Base-by-base conservation (phyloP, 23 tunicate species). In the Diplosoma virens region DNA sequence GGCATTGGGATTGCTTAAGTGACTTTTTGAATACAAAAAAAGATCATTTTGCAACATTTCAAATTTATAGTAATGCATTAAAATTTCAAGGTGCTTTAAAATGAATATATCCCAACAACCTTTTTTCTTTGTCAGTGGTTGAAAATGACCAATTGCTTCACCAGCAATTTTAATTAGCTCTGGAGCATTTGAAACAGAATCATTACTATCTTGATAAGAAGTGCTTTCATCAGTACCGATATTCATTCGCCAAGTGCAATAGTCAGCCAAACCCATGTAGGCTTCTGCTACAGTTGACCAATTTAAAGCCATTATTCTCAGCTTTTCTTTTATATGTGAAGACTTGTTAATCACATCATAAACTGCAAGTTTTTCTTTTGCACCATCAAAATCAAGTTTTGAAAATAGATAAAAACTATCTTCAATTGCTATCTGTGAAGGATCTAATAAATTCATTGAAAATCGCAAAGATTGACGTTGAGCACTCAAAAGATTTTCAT, bases 1-100 rank as follows among this genome's bases (percentile, higher is more conserved):
- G n/a, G 89, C 89, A 77, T 84, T 84, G 47, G 89, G 89, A 56
- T 84, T 84, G 28, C 66, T 32, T 23, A 14, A 11, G 47, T 84
- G 78, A 3, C 30, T 66, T 5, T 32, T 65, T 7, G 83, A 67
- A 41, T 84, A 76, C 1, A 18, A n/a, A 37, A 26, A 26, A 26
- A 84, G 56, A 23, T 64, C 77, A 35, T 76, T 60, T 58, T 77
- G 34, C 20, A 68, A 24, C 24, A 48, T 27, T 0, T 67, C 78
- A 9, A 32, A 37, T 17, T 67, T 58, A 34, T 54, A n/a, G 36
- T 67, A 84, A 45, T 52, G 68, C 21, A 52, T 23, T n/a, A 76
- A 30, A 1, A 84, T 48, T 27, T 76, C 78, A 35, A 68, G 59
- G 6, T 63, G 82, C 36, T 84, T 84, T 30, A 67, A 41, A 47